Conservation (phyloP, 2,797 vertebrate species). For the Brachyalestes nurse region DNA sequence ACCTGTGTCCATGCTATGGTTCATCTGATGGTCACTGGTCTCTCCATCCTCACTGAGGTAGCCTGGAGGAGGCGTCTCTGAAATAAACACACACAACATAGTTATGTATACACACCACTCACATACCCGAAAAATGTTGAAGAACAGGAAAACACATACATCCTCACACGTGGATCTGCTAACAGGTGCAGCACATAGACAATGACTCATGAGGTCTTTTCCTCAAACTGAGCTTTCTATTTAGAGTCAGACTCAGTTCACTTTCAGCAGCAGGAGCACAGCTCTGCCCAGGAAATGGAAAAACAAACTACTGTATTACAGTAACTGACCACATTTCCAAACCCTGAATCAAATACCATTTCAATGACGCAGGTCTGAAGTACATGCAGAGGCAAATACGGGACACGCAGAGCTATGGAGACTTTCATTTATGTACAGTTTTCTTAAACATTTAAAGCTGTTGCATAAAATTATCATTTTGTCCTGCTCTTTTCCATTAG, state of each 20-base stretch:
- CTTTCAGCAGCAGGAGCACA: conserved; percentile 35
- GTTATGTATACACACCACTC: conserved; percentile 14
- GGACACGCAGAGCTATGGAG: conserved; percentile 10
- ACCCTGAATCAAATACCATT: conserved; percentile 48
- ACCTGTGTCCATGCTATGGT: conserved; percentile 98
- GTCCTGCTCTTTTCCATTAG: not conserved
- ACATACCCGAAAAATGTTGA: not conserved
- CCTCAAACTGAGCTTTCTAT: conserved; percentile 43
- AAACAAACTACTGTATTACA: conserved; percentile 43
- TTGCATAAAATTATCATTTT: not conserved
- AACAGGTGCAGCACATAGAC: conserved; percentile 42
- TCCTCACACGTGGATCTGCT: conserved; percentile 5
- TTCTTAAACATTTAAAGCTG: not conserved
- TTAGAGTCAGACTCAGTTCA: conserved; percentile 37
- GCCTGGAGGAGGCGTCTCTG: conserved; percentile 97
- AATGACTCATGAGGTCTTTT: conserved; percentile 44
- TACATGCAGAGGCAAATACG: conserved; percentile 19
- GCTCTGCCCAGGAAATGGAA: conserved; percentile 33
- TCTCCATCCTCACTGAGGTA: conserved; percentile 99
- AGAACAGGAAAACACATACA: conserved; percentile 22
- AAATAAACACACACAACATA: conserved; percentile 45
- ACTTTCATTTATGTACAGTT: conserved; percentile 19
- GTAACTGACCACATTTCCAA: conserved; percentile 54
- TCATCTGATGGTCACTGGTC: conserved; percentile 98
- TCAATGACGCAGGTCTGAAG: conserved; percentile 32